Evolutionary conservation across 2,888 invertebrate genomes (phyloP).

Genomic region (Melinaea menophilus): DNA sequence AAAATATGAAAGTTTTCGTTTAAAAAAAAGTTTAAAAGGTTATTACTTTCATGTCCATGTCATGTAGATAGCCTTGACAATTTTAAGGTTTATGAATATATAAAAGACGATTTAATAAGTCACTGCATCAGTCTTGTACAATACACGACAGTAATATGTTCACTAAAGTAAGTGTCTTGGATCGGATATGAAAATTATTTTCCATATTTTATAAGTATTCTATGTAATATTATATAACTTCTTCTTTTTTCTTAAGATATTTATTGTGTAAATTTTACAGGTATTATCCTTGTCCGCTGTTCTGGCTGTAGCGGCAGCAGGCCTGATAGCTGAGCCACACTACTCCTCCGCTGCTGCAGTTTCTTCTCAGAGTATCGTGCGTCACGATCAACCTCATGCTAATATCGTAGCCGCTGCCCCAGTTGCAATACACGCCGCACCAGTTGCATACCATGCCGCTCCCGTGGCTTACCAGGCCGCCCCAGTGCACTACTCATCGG

Average conservation of each 20-base stretch:
- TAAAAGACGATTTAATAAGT: slow-evolving; percentile 1
- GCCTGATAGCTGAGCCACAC: slow-evolving; percentile 52
- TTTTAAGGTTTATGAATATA: slow-evolving; percentile 12
- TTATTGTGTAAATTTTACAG: slow-evolving; percentile 30
- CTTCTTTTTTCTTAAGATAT: neutral
- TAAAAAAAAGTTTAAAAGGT: too few species aligned
- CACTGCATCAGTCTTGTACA: slow-evolving; percentile 11
- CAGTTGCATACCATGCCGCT: slow-evolving; percentile 42
- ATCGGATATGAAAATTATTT: neutral
- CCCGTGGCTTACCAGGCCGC: slow-evolving; percentile 34
- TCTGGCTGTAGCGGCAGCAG: slow-evolving; percentile 41
- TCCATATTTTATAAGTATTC: neutral
- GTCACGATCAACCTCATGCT: slow-evolving; percentile 46
- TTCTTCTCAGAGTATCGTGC: slow-evolving; percentile 56
- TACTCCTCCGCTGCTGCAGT: slow-evolving; percentile 51
- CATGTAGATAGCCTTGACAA: slow-evolving; percentile 13
- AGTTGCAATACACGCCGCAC: slow-evolving; percentile 28
- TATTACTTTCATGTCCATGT: too few species aligned
- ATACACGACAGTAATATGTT: slow-evolving; percentile 42
- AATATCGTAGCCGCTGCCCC: neutral
- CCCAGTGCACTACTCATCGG: slow-evolving; percentile 35
- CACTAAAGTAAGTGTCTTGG: slow-evolving; percentile 56
- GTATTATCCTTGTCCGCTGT: slow-evolving; percentile 39
- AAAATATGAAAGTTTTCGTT: too few species aligned
- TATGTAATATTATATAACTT: neutral